A percentile compares a stretch with the other conserved stretches of the same genome.
These are phyloP conservation scores for Tolypeutes matacus DNA, from an alignment of 2,797 vertebrate genomes.

Conservation along the genomic window DNA sequence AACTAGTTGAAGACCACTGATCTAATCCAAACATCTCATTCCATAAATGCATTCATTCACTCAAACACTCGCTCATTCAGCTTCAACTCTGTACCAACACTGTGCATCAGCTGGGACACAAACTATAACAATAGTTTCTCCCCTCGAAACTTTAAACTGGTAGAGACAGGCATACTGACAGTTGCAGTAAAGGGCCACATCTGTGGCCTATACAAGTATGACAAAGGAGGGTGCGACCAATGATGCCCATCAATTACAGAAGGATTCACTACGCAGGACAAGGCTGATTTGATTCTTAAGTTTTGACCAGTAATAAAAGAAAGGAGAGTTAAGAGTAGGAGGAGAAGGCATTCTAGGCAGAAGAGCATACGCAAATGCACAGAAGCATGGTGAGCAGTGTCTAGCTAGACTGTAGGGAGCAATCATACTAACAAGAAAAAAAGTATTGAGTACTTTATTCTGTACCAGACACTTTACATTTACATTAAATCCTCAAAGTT, in stretches of 20 bases:
- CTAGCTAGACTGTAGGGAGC: neutral
- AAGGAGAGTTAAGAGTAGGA: neutral
- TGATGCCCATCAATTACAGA: neutral
- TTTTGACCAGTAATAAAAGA: neutral
- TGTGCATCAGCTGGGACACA: neutral
- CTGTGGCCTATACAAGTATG: neutral
- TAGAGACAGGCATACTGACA: neutral
- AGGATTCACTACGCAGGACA: slow-evolving; percentile 12
- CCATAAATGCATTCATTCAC: slow-evolving; percentile 12
- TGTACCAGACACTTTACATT: neutral
- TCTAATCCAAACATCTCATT: neutral
- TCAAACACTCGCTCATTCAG: slow-evolving; percentile 19
- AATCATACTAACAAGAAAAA: neutral
- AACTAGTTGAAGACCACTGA: neutral
- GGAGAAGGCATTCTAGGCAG: neutral
- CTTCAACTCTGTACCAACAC: neutral
- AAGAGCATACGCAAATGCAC: neutral
- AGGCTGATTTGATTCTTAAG: neutral
- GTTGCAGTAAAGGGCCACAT: neutral
- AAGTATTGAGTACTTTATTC: neutral
- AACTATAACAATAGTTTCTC: neutral
- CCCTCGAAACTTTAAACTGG: neutral
- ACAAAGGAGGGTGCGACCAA: neutral
- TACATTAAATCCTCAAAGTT: neutral
- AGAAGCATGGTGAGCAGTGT: neutral